Evolutionary conservation across 2,797 vertebrate species (phyloP).

Genomic region (Sardinella longiceps): DNA sequence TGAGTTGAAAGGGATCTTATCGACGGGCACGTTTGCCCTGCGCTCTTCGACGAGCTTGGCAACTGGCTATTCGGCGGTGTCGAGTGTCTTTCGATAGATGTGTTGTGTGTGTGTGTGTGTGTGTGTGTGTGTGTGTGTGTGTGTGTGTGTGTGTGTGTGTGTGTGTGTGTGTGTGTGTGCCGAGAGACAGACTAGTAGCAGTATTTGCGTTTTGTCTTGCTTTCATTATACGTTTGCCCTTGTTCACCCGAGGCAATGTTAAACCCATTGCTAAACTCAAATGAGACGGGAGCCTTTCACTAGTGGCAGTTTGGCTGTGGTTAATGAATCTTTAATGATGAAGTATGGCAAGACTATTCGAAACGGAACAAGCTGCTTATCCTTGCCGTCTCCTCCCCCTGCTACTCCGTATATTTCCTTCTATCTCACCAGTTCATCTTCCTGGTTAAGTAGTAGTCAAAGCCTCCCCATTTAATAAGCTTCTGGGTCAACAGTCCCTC

Average conservation of each 20-base stretch:
- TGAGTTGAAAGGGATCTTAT: slow-evolving; percentile 50
- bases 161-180: too few species aligned
- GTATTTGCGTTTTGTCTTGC: not conserved
- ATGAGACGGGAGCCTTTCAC: not conserved
- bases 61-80: not conserved
- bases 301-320: not conserved
- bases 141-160: too few species aligned
- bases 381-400: slow-evolving; percentile 14
- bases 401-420: slow-evolving; percentile 38
- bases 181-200: not conserved
- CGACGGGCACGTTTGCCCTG: slow-evolving; percentile 29
- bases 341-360: slow-evolving; percentile 24
- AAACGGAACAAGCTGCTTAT: slow-evolving; percentile 29
- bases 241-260: not conserved
- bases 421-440: slow-evolving; percentile 40
- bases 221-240: not conserved
- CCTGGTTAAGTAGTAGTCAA: slow-evolving; percentile 43
- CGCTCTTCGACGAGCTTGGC: slow-evolving; percentile 2
- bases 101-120: too few species aligned
- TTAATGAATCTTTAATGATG: slow-evolving; percentile 44
- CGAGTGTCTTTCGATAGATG: not conserved
- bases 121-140: too few species aligned
- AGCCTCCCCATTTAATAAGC: slow-evolving; percentile 32
- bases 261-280: slow-evolving; percentile 31
- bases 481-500: slow-evolving; percentile 34